A percentile compares a stretch with the other conserved stretches of the same genome.
Evolutionary conservation across 2,797 vertebrate species (phyloP).

Genomic region (Clamator glandarius): DNA sequence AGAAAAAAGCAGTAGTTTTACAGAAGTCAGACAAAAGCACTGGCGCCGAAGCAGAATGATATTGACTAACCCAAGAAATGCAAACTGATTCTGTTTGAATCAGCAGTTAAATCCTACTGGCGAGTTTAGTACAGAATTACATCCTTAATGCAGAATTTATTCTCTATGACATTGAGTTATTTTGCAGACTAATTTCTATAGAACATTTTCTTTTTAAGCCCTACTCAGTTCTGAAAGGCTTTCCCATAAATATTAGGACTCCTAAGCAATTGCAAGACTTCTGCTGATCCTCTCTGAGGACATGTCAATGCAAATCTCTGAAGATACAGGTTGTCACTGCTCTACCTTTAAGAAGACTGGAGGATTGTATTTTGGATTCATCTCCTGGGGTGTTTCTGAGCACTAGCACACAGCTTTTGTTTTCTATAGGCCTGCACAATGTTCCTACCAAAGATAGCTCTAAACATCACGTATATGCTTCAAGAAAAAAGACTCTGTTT

Average conservation of each 20-base stretch:
- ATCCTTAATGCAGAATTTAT: neutral
- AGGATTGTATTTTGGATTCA: neutral
- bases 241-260: neutral
- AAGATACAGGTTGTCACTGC: neutral
- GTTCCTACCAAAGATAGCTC: neutral
- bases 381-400: neutral
- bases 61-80: neutral
- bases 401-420: neutral
- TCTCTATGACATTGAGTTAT: neutral
- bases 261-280: neutral
- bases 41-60: accelerated
- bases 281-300: neutral
- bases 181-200: neutral
- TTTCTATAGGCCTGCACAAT: neutral
- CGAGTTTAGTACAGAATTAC: neutral
- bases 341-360: neutral
- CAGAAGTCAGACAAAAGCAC: neutral
- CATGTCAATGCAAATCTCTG: accelerated
- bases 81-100: neutral
- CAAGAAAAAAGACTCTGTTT: neutral
- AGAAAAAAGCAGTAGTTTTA: neutral
- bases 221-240: neutral
- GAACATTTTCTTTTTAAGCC: neutral
- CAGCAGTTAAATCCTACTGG: neutral
- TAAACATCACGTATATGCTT: neutral